These are phyloP conservation scores for Varecia variegata DNA, from an alignment of 2,797 vertebrate genomes.

Conservation along the genomic window DNA sequence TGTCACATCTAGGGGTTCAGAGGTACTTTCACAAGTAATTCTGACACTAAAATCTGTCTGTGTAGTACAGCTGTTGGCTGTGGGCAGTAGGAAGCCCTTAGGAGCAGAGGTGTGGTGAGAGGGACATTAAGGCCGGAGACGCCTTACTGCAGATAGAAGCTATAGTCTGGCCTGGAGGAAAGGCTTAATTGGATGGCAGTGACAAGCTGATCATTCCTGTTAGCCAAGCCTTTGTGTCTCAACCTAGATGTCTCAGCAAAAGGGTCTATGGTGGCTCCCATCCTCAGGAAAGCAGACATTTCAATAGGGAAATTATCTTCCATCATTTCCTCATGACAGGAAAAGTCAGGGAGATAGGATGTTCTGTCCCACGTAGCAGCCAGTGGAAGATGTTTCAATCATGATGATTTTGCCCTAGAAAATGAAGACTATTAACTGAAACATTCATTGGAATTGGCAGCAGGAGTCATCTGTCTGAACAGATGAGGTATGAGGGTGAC, in stretches of 20 bases:
- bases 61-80: neutral
- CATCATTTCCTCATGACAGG: constrained; percentile 57
- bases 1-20: neutral
- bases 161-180: neutral
- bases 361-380: constrained; percentile 19
- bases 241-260: constrained; percentile 12
- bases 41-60: neutral
- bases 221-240: neutral
- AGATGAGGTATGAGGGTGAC: neutral
- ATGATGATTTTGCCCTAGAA: constrained; percentile 54
- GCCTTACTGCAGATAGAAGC: neutral
- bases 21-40: neutral
- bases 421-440: constrained; percentile 54
- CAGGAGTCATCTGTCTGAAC: constrained; percentile 33
- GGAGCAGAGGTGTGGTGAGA: neutral
- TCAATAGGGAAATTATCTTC: constrained; percentile 51
- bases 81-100: neutral
- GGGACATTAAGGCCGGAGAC: neutral
- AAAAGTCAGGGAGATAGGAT: constrained; percentile 58
- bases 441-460: constrained; percentile 48
- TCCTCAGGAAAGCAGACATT: constrained; percentile 45
- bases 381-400: constrained; percentile 49
- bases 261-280: neutral
- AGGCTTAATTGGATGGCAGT: neutral
- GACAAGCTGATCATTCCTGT: constrained; percentile 20